phyloP scores from a whole-genome alignment of 2,797 vertebrate genomes.

The Bufotes viridis region DNA sequence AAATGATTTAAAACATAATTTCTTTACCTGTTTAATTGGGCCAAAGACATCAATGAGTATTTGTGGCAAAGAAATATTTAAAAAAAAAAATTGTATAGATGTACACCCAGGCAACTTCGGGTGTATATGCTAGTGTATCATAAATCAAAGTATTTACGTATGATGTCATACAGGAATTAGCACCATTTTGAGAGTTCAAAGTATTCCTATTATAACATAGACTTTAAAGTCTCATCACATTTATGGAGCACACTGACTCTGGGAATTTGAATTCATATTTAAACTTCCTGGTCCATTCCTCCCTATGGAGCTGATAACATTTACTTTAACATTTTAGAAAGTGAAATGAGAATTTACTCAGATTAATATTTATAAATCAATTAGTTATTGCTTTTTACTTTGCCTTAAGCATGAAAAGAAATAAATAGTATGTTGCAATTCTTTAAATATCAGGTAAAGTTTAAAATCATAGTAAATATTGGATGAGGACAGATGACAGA shows the following conservation, averaged over 20 bases:
- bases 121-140: not conserved
- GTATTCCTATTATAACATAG: not conserved
- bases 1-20: too few relatives aligned
- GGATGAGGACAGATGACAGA: not conserved
- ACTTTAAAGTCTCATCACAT: slow-evolving; percentile 16
- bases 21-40: too few relatives aligned
- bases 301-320: slow-evolving; percentile 30
- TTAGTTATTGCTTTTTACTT: slow-evolving; percentile 25
- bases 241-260: not conserved
- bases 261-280: slow-evolving; percentile 38
- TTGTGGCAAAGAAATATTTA: too few relatives aligned
- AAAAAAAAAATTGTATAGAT: too few relatives aligned
- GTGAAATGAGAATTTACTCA: slow-evolving; percentile 47
- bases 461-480: not conserved
- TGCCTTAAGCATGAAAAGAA: not conserved
- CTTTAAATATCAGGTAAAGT: slow-evolving; percentile 25
- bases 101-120: too few relatives aligned
- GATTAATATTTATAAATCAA: slow-evolving; percentile 50
- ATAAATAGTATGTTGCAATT: not conserved
- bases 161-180: not conserved
- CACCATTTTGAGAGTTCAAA: not conserved
- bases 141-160: too few relatives aligned
- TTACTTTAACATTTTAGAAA: slow-evolving; percentile 38
- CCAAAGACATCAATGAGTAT: too few relatives aligned
- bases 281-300: slow-evolving; percentile 23